A percentile compares a stretch with the other conserved stretches of the same genome.
Evolutionary conservation across 1,140 invertebrate genomes (phyloP).

Genomic region (Aphelenchoides besseyi): DNA sequence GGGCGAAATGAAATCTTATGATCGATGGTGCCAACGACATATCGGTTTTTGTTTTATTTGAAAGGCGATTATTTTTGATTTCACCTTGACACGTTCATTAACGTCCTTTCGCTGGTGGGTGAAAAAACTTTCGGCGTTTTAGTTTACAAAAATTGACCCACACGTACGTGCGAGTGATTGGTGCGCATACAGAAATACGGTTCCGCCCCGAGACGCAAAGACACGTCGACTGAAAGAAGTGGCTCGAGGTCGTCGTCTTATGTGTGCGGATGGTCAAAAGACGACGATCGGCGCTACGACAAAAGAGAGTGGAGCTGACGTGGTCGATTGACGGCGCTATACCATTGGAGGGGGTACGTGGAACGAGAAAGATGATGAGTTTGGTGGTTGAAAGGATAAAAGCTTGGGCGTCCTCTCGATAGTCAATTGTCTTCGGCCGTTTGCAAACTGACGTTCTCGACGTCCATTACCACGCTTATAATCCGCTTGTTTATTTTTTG

Average conservation of each 20-base stretch:
- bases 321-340: not conserved
- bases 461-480: no score
- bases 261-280: constrained; percentile 2
- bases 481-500: no score
- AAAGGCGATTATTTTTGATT: not conserved
- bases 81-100: constrained; percentile 5
- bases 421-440: no score
- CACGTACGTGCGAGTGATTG: not conserved
- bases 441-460: no score
- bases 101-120: not conserved
- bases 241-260: not conserved
- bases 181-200: not conserved
- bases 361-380: not conserved
- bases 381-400: no score
- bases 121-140: not conserved
- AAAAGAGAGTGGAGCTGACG: constrained; percentile 1
- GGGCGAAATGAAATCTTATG: not conserved
- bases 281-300: not conserved
- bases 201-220: not conserved
- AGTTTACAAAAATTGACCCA: not conserved
- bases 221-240: not conserved
- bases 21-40: not conserved
- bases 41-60: not conserved
- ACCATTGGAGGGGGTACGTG: not conserved
- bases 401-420: no score